These are phyloP conservation scores for Yasuhikotakia modesta DNA, from an alignment of 2,797 vertebrate species.

Conservation along the genomic window DNA sequence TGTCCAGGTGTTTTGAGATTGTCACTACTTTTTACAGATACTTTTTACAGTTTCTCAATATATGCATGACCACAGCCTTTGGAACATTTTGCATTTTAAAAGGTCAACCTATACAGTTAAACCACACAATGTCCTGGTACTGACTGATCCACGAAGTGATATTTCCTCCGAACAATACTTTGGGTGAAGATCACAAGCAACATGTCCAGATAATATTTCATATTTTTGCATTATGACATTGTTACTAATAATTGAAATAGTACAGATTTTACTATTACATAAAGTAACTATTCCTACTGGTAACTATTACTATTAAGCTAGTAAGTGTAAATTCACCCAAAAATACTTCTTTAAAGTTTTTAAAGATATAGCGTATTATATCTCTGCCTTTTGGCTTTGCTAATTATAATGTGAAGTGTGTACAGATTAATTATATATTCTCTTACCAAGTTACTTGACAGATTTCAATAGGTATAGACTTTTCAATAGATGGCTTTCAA, in stretches of 20 bases:
- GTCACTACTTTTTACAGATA: conserved; percentile 28
- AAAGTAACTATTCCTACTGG: too few species aligned
- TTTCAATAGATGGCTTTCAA: neutral
- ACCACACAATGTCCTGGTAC: neutral
- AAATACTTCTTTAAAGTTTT: neutral
- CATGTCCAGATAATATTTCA: too few species aligned
- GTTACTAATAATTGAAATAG: too few species aligned
- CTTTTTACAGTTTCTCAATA: neutral
- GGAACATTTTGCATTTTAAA: conserved; percentile 18
- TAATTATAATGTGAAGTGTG: conserved; percentile 3
- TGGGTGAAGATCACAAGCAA: too few species aligned
- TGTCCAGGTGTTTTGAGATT: conserved; percentile 32
- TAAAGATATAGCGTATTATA: neutral
- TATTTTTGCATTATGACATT: neutral
- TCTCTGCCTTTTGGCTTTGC: neutral
- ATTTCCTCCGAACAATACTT: too few species aligned
- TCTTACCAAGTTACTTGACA: neutral
- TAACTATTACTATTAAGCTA: neutral
- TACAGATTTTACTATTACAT: too few species aligned
- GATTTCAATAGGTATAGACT: neutral
- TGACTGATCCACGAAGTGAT: conserved; percentile 3
- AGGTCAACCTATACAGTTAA: conserved; percentile 4
- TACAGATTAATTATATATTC: conserved; percentile 21
- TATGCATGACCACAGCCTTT: conserved; percentile 33
- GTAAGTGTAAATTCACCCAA: neutral